phyloP scores from a whole-genome alignment of 2,888 invertebrate species.

The Synanthedon formicaeformis region DNA sequence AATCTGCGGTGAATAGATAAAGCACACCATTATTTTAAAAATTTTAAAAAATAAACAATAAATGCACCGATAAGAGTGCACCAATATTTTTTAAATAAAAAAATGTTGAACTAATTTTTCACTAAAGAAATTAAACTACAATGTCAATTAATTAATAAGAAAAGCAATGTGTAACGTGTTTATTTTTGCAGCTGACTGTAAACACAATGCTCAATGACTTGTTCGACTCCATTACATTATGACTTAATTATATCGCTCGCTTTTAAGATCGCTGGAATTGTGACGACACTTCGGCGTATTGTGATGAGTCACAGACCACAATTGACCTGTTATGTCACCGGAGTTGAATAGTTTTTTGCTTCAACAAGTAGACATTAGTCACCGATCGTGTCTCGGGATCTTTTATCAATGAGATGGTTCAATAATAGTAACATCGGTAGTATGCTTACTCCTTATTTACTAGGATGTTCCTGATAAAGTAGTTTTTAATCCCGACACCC shows the following conservation, averaged over 20 bases:
- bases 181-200: not conserved
- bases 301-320: slow-evolving; percentile 38
- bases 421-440: too few relatives aligned
- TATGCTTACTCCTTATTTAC: too few relatives aligned
- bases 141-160: too few relatives aligned
- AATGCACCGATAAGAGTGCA: too few relatives aligned
- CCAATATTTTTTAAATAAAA: too few relatives aligned
- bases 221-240: slow-evolving; percentile 4
- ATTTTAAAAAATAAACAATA: too few relatives aligned
- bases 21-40: too few relatives aligned
- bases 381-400: slow-evolving; percentile 34
- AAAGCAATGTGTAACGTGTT: not conserved
- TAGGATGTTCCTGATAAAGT: too few relatives aligned
- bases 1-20: too few relatives aligned
- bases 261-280: slow-evolving; percentile 39
- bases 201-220: slow-evolving; percentile 28
- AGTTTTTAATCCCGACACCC: too few relatives aligned
- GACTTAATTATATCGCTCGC: slow-evolving; percentile 12
- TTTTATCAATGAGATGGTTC: slow-evolving; percentile 35
- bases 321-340: slow-evolving; percentile 23
- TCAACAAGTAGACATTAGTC: slow-evolving; percentile 37
- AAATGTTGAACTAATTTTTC: too few relatives aligned
- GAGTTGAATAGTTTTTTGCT: slow-evolving; percentile 36
- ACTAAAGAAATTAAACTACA: too few relatives aligned
- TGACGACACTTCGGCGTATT: slow-evolving; percentile 49